Evolutionary conservation across 2,113 vertebrate species (phyloP).

Genomic region (Cygnus atratus): DNA sequence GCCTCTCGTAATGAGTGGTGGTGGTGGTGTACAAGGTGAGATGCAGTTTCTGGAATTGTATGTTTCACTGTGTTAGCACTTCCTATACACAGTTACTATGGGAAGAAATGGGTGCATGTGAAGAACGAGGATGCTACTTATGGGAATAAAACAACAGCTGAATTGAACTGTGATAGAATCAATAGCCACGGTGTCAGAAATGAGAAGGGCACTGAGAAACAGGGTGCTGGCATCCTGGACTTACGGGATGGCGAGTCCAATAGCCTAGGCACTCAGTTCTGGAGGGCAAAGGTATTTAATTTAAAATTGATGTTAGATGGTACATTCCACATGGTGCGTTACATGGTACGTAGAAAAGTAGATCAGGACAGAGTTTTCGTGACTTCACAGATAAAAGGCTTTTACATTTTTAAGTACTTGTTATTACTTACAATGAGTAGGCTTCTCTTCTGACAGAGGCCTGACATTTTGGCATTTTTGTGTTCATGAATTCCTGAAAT

Average conservation of each 20-base stretch:
- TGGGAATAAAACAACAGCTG: not conserved
- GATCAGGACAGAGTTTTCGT: not conserved
- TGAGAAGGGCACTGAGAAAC: not conserved
- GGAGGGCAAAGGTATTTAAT: not conserved
- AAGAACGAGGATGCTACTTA: not conserved
- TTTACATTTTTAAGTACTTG: not conserved
- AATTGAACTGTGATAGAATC: not conserved
- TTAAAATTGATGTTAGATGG: not conserved
- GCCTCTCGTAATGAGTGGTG: not conserved
- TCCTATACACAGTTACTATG: not conserved
- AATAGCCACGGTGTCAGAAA: not conserved
- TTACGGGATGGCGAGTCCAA: fast-evolving
- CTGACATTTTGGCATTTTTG: not conserved
- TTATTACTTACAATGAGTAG: fast-evolving
- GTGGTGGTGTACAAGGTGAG: not conserved
- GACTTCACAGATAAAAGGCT: not conserved
- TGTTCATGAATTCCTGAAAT: not conserved
- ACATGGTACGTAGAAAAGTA: not conserved
- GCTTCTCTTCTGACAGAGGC: not conserved
- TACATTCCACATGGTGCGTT: not conserved
- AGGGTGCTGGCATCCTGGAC: not conserved
- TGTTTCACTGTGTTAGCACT: not conserved
- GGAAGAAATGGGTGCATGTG: not conserved
- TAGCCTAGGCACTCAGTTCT: not conserved
- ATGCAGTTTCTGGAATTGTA: not conserved